A percentile compares a stretch with the other conserved stretches of the same genome.
Evolutionary conservation across 1,140 invertebrate species (phyloP).

Genomic region (Capitella teleta): DNA sequence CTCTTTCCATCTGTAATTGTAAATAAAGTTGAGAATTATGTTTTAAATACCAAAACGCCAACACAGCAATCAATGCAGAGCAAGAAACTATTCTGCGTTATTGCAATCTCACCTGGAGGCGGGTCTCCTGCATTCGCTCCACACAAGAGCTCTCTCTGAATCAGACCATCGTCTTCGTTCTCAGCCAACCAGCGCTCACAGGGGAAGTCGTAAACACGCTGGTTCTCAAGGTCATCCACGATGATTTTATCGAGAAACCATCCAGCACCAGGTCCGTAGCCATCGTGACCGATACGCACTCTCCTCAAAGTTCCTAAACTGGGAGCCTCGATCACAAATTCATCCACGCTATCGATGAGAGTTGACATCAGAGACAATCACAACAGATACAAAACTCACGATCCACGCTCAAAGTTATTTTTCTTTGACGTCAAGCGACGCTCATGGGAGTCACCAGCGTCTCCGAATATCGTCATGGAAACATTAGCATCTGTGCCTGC

Average conservation of each 20-base stretch:
- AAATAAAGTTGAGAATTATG: not conserved
- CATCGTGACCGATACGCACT: constrained; percentile 39
- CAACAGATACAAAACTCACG: constrained; percentile 16
- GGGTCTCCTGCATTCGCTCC: constrained; percentile 21
- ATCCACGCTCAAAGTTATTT: constrained; percentile 39
- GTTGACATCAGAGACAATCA: not conserved
- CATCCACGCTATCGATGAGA: constrained; percentile 26
- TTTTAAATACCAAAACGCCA: not conserved
- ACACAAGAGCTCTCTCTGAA: constrained; percentile 27
- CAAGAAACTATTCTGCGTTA: no score
- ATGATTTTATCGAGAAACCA: constrained; percentile 42
- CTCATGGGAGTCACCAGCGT: constrained; percentile 31
- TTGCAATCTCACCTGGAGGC: constrained; percentile 17
- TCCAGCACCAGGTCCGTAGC: constrained; percentile 32
- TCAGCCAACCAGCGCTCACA: constrained; percentile 33
- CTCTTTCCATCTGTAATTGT: not conserved
- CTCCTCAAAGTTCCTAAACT: constrained; percentile 32
- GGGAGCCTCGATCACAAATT: constrained; percentile 34
- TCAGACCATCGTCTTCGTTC: constrained; percentile 38
- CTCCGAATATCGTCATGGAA: constrained; percentile 34
- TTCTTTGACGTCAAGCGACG: constrained; percentile 23
- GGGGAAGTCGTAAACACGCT: constrained; percentile 32
- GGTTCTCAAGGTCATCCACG: constrained; percentile 30
- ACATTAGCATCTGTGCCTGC: constrained; percentile 42
- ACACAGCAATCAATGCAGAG: no score